Percentiles rank a stretch among this genome's conserved stretches.
These are phyloP conservation scores for Lasiommata megera DNA, from an alignment of 2,888 invertebrate species.

Conservation along the genomic window DNA sequence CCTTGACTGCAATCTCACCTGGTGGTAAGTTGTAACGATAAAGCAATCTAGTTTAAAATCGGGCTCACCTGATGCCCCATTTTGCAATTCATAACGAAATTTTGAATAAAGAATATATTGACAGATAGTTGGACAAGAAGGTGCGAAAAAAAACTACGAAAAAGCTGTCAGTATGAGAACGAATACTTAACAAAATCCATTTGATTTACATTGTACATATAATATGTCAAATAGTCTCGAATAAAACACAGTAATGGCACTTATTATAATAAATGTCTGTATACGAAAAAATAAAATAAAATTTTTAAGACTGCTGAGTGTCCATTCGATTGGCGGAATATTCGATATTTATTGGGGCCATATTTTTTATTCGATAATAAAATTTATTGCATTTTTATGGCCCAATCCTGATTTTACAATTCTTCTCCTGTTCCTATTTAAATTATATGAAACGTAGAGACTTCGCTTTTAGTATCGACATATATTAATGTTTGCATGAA, in stretches of 20 bases:
- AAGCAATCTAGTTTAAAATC: too few relatives aligned
- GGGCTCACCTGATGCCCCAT: too few relatives aligned
- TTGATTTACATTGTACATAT: background rate
- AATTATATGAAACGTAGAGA: background rate
- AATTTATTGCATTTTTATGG: conserved; percentile 18
- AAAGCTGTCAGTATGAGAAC: too few relatives aligned
- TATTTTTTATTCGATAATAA: conserved; percentile 24
- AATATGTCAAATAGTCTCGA: background rate
- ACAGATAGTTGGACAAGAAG: too few relatives aligned
- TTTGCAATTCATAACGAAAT: too few relatives aligned
- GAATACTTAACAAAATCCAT: too few relatives aligned
- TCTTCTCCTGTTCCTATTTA: conserved; percentile 5
- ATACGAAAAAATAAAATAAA: conserved; percentile 21
- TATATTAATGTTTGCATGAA: background rate
- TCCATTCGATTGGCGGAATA: conserved; percentile 26
- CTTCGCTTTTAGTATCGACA: background rate
- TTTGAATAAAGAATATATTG: too few relatives aligned
- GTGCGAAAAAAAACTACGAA: too few relatives aligned
- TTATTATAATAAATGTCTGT: conserved; percentile 1
- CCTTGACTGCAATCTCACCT: too few relatives aligned
- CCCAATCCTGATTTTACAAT: conserved; percentile 15
- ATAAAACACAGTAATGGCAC: background rate
- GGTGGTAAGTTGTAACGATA: too few relatives aligned
- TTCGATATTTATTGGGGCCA: conserved; percentile 21
- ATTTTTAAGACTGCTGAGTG: conserved; percentile 12